Evolutionary conservation across 1,140 invertebrate genomes (phyloP), one percentile per base, ranked within the genome.

Genomic region (Leptonema lineaticorne): DNA sequence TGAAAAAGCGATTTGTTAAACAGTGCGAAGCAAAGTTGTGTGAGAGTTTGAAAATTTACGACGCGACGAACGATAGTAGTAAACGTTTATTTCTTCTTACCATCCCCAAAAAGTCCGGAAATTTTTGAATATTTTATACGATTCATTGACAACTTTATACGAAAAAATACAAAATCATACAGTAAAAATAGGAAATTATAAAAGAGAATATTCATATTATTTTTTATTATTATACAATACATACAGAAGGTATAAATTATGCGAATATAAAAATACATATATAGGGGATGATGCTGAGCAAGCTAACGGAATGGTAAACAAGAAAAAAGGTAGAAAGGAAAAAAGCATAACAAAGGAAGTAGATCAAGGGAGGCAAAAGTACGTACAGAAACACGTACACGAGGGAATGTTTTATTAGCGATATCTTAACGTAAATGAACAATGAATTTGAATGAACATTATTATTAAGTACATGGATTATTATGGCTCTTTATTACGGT

Each of bases 311-410:
- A 64, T 37, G 33, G 33, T 64, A 64, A 64, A 64, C 62, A 50
- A 64, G 62, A 50, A 64, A 64, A 64, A 64, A 45, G 62, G n/a
- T n/a, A 50, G 41, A 64, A 41, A 41, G 41, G 30, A 45, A 37
- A 62, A 20, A 59, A 22, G 33, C 30, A 62, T 33, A 62, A 62
- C 59, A 62, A 62, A 62, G 59, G 59, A 33, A 62, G 59, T 33
- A 45, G 59, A 62, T 62, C 37, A 62, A 62, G 29, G 59, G 59
- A 62, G 30, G 59, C 29, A 22, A 8, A 58, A 16, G 26, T 27
- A n/a, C 29, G 7, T 14, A 22, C 14, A 24, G 22, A 24, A 27
- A 27, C 22, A 53, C 50, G 50, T 22, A 53, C 50, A 48, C 16
- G 18, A 18, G 2, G 22, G 50, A 53, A 53, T 53, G 27, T 53